phyloP scores from a whole-genome alignment of 2,797 vertebrate species.

The Champsocephalus esox region DNA sequence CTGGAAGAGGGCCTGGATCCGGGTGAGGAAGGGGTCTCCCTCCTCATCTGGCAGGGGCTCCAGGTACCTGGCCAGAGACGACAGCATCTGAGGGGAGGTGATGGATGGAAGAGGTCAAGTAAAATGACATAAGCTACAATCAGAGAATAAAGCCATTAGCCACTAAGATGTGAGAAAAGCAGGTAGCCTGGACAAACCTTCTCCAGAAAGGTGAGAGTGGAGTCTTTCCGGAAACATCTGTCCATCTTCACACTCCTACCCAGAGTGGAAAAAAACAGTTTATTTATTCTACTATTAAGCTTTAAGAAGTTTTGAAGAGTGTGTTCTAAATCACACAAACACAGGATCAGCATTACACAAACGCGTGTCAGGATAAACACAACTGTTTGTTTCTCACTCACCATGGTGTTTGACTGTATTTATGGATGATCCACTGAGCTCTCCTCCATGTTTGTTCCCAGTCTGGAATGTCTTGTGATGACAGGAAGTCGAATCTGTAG shows the following conservation, averaged over 20 bases:
- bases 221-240: constrained; percentile 91
- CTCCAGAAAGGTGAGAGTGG: constrained; percentile 94
- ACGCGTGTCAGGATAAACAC: not conserved
- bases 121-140: not conserved
- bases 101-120: not conserved
- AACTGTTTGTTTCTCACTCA: constrained; percentile 64
- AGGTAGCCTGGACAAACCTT: constrained; percentile 86
- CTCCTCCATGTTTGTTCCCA: constrained; percentile 93
- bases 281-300: not conserved
- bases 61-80: constrained; percentile 91
- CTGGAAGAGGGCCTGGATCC: constrained; percentile 91
- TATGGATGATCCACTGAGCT: constrained; percentile 94
- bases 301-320: not conserved
- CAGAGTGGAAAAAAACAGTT: constrained; percentile 14
- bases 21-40: constrained; percentile 89
- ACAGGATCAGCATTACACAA: not conserved
- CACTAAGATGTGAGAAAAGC: not conserved
- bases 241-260: constrained; percentile 92
- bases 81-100: constrained; percentile 87
- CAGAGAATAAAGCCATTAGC: not conserved
- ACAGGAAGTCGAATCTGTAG: constrained; percentile 92
- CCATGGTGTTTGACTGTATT: constrained; percentile 90
- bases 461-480: constrained; percentile 89
- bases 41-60: constrained; percentile 87
- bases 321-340: not conserved